Evolutionary conservation across 2,888 invertebrate genomes (phyloP).

Genomic region (Esperia sulphurella): DNA sequence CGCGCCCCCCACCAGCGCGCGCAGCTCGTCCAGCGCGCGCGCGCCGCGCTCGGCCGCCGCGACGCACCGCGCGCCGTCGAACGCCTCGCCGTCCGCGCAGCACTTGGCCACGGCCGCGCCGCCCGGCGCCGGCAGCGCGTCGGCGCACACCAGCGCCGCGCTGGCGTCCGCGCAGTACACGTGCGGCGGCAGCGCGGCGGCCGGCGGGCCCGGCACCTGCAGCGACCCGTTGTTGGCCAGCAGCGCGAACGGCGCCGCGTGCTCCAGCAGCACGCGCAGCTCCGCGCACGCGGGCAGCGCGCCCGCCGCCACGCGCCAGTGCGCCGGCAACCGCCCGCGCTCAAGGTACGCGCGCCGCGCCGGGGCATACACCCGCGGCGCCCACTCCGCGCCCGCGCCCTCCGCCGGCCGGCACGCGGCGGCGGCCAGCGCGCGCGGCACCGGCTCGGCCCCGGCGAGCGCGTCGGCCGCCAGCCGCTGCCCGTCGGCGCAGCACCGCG

Average conservation of each 20-base stretch:
- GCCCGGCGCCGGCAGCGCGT: slow-evolving; percentile 46
- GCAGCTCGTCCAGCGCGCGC: slow-evolving; percentile 41
- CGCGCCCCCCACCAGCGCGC: slow-evolving; percentile 15
- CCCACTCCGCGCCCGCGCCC: slow-evolving; percentile 73
- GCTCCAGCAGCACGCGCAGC: slow-evolving; percentile 54
- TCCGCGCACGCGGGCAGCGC: slow-evolving; percentile 52
- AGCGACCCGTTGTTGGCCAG: slow-evolving; percentile 84
- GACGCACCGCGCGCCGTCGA: slow-evolving; percentile 65
- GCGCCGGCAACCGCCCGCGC: slow-evolving; percentile 58
- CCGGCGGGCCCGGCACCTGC: slow-evolving; percentile 64
- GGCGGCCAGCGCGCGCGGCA: slow-evolving; percentile 35
- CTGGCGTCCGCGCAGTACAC: slow-evolving; percentile 85
- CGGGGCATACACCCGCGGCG: slow-evolving; percentile 80
- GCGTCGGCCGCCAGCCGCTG: slow-evolving; percentile 41
- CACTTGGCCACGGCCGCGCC: slow-evolving; percentile 80
- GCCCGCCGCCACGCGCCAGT: slow-evolving; percentile 65
- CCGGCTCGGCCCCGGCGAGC: slow-evolving; percentile 5
- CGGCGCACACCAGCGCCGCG: slow-evolving; percentile 82
- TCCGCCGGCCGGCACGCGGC: slow-evolving; percentile 70
- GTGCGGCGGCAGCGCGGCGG: slow-evolving; percentile 65
- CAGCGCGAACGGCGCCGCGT: slow-evolving; percentile 68
- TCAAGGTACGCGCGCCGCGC: slow-evolving; percentile 51
- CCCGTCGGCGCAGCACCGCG: slow-evolving; percentile 48
- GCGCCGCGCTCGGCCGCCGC: slow-evolving; percentile 41
- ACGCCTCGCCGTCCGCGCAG: slow-evolving; percentile 76